Evolutionary conservation across 2,797 vertebrate species (phyloP).

Genomic region (Enoplosus armatus): DNA sequence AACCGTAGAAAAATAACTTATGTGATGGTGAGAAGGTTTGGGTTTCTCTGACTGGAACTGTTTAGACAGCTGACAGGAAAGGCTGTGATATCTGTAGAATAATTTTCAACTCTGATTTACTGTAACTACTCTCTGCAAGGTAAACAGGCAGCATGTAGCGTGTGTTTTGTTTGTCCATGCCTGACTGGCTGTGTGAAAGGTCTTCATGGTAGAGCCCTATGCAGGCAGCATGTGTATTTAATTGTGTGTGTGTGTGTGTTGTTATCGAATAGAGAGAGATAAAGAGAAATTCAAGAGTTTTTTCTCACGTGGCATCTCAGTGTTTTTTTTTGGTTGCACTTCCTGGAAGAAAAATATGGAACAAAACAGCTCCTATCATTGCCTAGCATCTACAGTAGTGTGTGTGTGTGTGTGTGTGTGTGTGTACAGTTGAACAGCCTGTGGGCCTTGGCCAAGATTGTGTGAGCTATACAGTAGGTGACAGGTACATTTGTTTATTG

Average conservation of each 20-base stretch:
- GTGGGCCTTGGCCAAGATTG: not conserved
- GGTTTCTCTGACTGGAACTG: slow-evolving; percentile 58
- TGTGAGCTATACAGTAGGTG: not conserved
- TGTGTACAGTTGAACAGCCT: not conserved
- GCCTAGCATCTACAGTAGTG: not conserved
- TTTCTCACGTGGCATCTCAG: not conserved
- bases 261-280: not conserved
- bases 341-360: not conserved
- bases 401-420: slow-evolving; percentile 5
- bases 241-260: slow-evolving; percentile 5
- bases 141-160: slow-evolving; percentile 28
- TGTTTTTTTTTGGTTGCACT: not conserved
- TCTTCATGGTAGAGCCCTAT: not conserved
- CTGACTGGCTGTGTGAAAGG: slow-evolving; percentile 4
- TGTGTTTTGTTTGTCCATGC: slow-evolving; percentile 33
- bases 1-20: slow-evolving; percentile 38
- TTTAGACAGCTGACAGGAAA: slow-evolving; percentile 62
- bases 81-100: slow-evolving; percentile 44
- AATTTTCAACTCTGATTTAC: slow-evolving; percentile 46
- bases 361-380: not conserved
- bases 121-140: slow-evolving; percentile 16
- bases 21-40: slow-evolving; percentile 32
- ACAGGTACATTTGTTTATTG: slow-evolving; percentile 7
- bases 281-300: not conserved
- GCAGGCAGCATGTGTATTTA: not conserved